Conservation (phyloP, 2,888 invertebrate species). For the Encarsia formosa region DNA sequence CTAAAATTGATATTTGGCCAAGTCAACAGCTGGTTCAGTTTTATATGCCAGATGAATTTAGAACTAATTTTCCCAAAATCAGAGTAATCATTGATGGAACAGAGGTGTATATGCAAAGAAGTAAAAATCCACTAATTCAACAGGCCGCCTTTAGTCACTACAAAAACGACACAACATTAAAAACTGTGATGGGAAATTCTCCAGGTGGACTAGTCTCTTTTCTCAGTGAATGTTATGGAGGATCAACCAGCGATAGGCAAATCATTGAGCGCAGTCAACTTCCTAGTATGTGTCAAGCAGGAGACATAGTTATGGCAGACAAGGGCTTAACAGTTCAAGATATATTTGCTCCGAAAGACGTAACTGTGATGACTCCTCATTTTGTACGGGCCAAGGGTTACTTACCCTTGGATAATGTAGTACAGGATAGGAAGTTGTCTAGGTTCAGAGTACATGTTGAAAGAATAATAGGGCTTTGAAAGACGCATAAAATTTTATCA, state of each 20-base stretch:
- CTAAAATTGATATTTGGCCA: slow-evolving; percentile 15
- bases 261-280: slow-evolving; percentile 27
- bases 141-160: slow-evolving; percentile 28
- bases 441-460: not conserved
- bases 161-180: slow-evolving; percentile 28
- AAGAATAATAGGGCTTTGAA: not conserved
- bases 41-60: slow-evolving; percentile 13
- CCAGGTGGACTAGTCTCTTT: slow-evolving; percentile 24
- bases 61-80: slow-evolving; percentile 12
- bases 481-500: not conserved
- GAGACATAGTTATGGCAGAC: slow-evolving; percentile 29
- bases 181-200: slow-evolving; percentile 23
- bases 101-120: slow-evolving; percentile 16
- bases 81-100: slow-evolving; percentile 24
- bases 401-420: not conserved
- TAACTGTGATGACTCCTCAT: slow-evolving; percentile 15
- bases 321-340: slow-evolving; percentile 28
- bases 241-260: slow-evolving; percentile 25
- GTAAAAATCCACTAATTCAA: slow-evolving; percentile 7
- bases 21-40: slow-evolving; percentile 10
- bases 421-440: not conserved
- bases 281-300: slow-evolving; percentile 17
- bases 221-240: slow-evolving; percentile 22
- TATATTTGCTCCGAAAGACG: slow-evolving; percentile 22
- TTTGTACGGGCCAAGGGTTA: not conserved